Evolutionary conservation across 2,113 vertebrate genomes (phyloP).

Genomic region (Rhinogobius similis): DNA sequence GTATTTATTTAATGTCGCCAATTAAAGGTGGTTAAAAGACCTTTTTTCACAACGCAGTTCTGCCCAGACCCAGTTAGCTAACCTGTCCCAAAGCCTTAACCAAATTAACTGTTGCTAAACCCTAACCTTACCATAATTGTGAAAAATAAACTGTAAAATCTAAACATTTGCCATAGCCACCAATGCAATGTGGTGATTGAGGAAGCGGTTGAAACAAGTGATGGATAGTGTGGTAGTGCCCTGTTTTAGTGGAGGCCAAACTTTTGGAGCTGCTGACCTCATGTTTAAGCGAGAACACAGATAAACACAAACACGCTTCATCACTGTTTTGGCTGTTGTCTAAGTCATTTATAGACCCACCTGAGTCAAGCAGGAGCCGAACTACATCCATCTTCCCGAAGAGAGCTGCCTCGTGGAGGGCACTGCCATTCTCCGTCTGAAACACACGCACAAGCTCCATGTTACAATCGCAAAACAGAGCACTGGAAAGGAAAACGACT

Average conservation of each 20-base stretch:
- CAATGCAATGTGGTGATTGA: no score
- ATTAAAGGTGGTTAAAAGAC: not conserved
- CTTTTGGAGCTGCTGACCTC: slow-evolving; percentile 2
- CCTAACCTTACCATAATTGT: no score
- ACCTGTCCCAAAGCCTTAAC: no score
- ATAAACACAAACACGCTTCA: slow-evolving; percentile 7
- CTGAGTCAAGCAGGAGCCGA: slow-evolving; percentile 91
- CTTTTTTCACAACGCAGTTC: no score
- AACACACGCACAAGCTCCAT: slow-evolving; percentile 21
- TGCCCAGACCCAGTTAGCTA: no score
- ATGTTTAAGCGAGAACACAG: slow-evolving; percentile 14
- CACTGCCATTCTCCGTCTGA: slow-evolving; percentile 96
- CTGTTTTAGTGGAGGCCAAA: not conserved
- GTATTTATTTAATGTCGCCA: no score
- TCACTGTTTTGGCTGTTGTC: not conserved
- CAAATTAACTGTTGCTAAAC: no score
- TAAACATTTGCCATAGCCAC: no score
- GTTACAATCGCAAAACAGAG: slow-evolving; percentile 30
- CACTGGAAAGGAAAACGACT: not conserved
- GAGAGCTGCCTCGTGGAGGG: slow-evolving; percentile 93
- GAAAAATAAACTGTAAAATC: no score
- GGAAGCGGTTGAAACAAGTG: slow-evolving; percentile 19
- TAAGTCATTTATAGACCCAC: slow-evolving; percentile 72
- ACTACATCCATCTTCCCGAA: slow-evolving; percentile 97
- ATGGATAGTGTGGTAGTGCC: slow-evolving; percentile 13